Conservation (phyloP, 2,888 invertebrate species). For the Anoplius nigerrimus region DNA sequence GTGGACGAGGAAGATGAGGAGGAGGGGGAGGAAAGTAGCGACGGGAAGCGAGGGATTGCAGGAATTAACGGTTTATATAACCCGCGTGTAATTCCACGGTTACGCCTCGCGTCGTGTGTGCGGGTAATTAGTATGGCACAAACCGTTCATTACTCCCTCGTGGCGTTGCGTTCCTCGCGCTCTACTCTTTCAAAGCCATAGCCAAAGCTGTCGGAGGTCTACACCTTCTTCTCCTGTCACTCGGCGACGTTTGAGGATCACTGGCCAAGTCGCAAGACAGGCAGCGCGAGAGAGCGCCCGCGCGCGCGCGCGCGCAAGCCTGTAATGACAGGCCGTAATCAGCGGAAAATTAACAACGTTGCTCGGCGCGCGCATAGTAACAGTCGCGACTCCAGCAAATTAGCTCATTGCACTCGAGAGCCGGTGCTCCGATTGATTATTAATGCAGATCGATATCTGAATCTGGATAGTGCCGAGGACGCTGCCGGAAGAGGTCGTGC, state of each 20-base stretch:
- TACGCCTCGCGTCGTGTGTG: slow-evolving; percentile 21
- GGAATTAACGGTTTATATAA: slow-evolving; percentile 47
- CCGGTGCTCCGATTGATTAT: slow-evolving; percentile 11
- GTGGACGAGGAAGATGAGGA: neutral
- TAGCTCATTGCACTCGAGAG: slow-evolving; percentile 7
- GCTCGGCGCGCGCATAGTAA: neutral
- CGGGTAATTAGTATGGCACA: slow-evolving; percentile 35
- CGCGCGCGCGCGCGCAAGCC: neutral
- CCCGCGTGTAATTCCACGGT: slow-evolving; percentile 28
- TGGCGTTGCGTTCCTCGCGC: neutral
- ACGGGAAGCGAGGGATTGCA: slow-evolving; percentile 24
- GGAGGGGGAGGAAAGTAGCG: slow-evolving; percentile 18
- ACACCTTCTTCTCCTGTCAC: neutral
- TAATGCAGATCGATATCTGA: slow-evolving; percentile 18
- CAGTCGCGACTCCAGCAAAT: neutral
- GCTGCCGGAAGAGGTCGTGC: neutral
- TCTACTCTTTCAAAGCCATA: neutral
- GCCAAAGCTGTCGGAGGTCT: neutral
- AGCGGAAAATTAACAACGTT: slow-evolving; percentile 8
- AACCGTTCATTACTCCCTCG: slow-evolving; percentile 20
- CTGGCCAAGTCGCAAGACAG: neutral
- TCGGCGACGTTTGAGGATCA: neutral
- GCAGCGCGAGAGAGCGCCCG: neutral
- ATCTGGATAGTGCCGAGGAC: slow-evolving; percentile 12
- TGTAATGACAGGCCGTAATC: slow-evolving; percentile 2